Conservation (phyloP, 2,113 vertebrate genomes). For the Archilochus colubris region DNA sequence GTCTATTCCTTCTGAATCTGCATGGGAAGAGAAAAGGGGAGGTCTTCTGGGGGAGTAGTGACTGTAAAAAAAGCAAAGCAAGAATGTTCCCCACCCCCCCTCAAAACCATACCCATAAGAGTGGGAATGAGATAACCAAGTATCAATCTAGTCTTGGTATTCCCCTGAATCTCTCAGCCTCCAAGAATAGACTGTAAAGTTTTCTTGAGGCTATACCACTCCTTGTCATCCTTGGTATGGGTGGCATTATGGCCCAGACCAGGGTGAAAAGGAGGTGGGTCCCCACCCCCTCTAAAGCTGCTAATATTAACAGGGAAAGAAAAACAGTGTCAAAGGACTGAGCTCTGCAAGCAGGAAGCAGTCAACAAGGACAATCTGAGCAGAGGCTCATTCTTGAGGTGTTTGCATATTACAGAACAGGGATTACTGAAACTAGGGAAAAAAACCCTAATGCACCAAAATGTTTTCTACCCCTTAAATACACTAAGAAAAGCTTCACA, state of each 20-base stretch:
- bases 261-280: not conserved
- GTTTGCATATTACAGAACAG: too few species aligned
- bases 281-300: not conserved
- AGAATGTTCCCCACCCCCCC: too few species aligned
- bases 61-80: not conserved
- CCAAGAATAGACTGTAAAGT: slow-evolving; percentile 52
- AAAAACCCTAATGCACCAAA: not conserved
- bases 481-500: not conserved
- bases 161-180: slow-evolving; percentile 43
- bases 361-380: not conserved
- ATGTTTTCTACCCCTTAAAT: not conserved
- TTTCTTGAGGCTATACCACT: slow-evolving; percentile 57
- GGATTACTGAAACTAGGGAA: not conserved
- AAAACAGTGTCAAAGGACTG: not conserved
- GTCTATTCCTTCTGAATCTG: slow-evolving; percentile 92
- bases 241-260: not conserved
- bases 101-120: not conserved
- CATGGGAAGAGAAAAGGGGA: not conserved
- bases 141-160: not conserved
- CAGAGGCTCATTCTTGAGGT: not conserved
- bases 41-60: not conserved
- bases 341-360: not conserved
- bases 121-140: slow-evolving; percentile 2
- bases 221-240: slow-evolving; percentile 57
- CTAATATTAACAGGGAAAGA: not conserved